Conservation (phyloP, 37 sponge, comb jelly and placozoan species). For the Theonella swinhoei region DNA sequence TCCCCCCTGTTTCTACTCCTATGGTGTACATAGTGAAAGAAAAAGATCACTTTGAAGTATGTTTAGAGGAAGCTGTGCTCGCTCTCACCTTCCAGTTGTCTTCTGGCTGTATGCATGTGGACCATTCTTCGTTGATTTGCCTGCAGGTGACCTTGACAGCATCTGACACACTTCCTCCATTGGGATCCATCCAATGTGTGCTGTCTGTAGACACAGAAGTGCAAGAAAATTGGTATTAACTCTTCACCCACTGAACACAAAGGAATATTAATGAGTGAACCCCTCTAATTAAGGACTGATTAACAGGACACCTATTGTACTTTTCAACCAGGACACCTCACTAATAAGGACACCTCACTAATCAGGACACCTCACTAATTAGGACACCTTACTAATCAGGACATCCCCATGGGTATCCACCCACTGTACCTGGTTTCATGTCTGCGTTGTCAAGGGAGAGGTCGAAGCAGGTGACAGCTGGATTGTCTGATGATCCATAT, state of each 20-base stretch:
- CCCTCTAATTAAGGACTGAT: background rate
- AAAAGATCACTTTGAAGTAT: background rate
- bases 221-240: too few species aligned
- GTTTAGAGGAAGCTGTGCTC: too few species aligned
- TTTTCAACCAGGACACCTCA: too few species aligned
- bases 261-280: background rate
- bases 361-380: too few species aligned
- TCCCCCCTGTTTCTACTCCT: too few species aligned
- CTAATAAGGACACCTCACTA: too few species aligned
- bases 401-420: too few species aligned
- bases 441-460: constrained; percentile 15
- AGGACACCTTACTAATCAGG: too few species aligned
- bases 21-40: too few species aligned
- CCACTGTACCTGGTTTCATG: constrained; percentile 11
- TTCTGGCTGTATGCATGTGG: constrained; percentile 63
- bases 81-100: background rate
- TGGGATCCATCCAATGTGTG: constrained; percentile 66
- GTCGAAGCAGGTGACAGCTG: constrained; percentile 54
- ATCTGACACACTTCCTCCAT: constrained; percentile 56
- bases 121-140: constrained; percentile 34
- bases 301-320: too few species aligned
- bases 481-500: constrained; percentile 49
- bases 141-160: constrained; percentile 56
- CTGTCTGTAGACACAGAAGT: constrained; percentile 26
- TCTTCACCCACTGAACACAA: background rate